Evolutionary conservation across 2,113 vertebrate genomes (phyloP), one percentile per base, ranked within the genome.

Genomic region (Pelmatolapia mariae): DNA sequence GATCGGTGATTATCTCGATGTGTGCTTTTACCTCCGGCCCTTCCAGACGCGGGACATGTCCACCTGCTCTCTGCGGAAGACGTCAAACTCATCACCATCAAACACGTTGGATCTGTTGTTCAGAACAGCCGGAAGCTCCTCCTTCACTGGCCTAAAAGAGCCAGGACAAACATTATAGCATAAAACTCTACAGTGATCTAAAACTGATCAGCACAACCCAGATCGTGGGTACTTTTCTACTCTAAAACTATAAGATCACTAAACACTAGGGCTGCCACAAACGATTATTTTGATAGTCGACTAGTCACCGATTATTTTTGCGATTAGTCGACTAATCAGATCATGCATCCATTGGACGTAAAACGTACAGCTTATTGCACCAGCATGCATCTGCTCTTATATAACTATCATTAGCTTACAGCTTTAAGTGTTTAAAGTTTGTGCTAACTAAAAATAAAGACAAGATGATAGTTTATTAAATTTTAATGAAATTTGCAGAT

Each of bases 21-120:
- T 2, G 53, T 36, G 22, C n/a, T 33, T 82, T 82, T 57, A 99
- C 99, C 97, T 97, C 91, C 97, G 97, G 93, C 98, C 98, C 92
- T 97, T 99, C 95, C 98, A 98, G 86, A 99, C 91, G 15, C 98
- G 97, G 59, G 97, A 97, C 94, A 98, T 95, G 93, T 99, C 99
- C 94, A 99, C 95, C 2, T 96, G 95, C 73, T 99, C 98, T 82
- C 97, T 96, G 47, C 97, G 97, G 96, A 99, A 99, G 80, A 99
- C 95, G 22, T 99, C 99, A 92, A 99, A 99, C 92, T 99, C 98
- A 1, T 99, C 98, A 0, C 98, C 97, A 85, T 99, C 98, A 94
- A 98, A 99, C 80, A 98, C 50, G 4, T 98, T 99, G 82, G 89
- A 97, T 68, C 98, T 96, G 45, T 94, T 95, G 59, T 91, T 92